Conservation (phyloP, 2,113 vertebrate genomes). For the Dunckerocampus dactyliophorus region DNA sequence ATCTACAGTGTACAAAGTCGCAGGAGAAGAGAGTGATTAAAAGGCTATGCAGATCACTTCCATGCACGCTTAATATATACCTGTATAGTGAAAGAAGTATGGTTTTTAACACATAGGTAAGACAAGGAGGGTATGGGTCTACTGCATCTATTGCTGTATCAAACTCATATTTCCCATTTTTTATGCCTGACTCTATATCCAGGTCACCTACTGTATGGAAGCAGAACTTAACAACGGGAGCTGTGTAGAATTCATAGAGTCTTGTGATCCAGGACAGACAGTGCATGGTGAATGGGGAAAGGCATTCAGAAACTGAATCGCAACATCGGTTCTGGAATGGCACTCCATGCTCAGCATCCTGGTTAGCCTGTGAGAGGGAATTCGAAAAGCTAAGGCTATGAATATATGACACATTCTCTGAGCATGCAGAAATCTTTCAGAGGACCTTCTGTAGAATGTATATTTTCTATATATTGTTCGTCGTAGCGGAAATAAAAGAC, state of each 20-base stretch:
- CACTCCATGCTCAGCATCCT: conserved; percentile 77
- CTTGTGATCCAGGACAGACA: conserved; percentile 76
- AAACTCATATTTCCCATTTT: neutral
- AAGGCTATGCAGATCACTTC: neutral
- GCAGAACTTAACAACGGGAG: conserved; percentile 98
- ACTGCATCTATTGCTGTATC: neutral
- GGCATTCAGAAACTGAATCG: conserved; percentile 22
- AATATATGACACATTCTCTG: too few relatives aligned
- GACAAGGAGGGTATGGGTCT: neutral
- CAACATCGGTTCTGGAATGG: conserved; percentile 19
- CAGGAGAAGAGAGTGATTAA: neutral
- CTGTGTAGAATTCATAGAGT: conserved; percentile 91
- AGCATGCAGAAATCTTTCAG: too few relatives aligned
- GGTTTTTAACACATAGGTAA: neutral
- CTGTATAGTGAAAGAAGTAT: neutral
- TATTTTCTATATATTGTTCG: neutral
- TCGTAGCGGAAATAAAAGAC: too few relatives aligned
- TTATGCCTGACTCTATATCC: neutral
- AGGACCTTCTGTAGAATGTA: too few relatives aligned
- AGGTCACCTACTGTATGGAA: conserved; percentile 86
- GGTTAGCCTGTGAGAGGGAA: conserved; percentile 17
- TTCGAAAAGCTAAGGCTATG: neutral
- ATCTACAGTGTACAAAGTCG: conserved; percentile 70
- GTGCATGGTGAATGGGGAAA: conserved; percentile 39
- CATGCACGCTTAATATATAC: neutral